These are phyloP conservation scores for Thermophis baileyi DNA, from an alignment of 2,113 vertebrate species.

Conservation along the genomic window DNA sequence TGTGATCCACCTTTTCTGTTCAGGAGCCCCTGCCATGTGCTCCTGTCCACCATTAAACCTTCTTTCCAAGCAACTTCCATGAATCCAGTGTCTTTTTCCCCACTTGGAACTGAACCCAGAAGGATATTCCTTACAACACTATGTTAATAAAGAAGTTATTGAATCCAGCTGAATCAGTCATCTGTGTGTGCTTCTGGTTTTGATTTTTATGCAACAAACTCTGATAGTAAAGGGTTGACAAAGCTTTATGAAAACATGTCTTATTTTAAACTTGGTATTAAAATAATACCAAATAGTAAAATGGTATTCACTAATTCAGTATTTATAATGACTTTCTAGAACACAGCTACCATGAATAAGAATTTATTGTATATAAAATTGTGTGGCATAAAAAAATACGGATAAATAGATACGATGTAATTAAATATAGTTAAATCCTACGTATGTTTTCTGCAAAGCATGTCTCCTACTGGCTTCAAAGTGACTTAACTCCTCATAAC, in stretches of 20 bases:
- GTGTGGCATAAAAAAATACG: background rate
- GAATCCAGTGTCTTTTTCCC: too few relatives aligned
- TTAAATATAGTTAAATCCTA: background rate
- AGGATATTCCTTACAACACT: too few relatives aligned
- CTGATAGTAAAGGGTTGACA: background rate
- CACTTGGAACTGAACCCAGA: too few relatives aligned
- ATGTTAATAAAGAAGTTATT: too few relatives aligned
- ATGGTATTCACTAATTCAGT: background rate
- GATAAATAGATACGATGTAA: background rate
- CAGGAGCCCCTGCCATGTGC: too few relatives aligned
- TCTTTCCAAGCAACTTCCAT: too few relatives aligned
- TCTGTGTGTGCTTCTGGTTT: too few relatives aligned
- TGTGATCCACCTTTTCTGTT: too few relatives aligned
- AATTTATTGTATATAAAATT: background rate
- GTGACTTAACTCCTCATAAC: background rate
- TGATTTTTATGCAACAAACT: too few relatives aligned
- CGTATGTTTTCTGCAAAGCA: background rate
- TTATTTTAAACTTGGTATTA: background rate
- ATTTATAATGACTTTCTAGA: background rate
- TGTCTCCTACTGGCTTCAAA: background rate
- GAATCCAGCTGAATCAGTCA: too few relatives aligned
- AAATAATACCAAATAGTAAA: background rate
- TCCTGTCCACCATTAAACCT: too few relatives aligned
- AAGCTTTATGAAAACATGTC: background rate
- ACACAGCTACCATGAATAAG: background rate